These are phyloP conservation scores for Pithys albifrons DNA, from an alignment of 2,113 vertebrate species.

Conservation along the genomic window DNA sequence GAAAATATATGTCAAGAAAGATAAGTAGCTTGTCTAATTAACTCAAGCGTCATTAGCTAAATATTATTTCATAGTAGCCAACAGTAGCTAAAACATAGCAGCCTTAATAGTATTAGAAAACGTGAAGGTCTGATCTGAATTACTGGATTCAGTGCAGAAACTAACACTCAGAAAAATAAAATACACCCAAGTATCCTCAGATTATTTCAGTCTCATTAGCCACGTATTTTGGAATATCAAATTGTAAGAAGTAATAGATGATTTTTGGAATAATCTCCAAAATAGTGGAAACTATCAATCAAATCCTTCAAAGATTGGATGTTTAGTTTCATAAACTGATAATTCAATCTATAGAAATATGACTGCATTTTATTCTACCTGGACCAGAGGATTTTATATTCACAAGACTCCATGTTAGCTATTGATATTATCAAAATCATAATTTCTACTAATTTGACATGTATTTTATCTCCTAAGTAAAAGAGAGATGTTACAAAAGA, in stretches of 20 bases:
- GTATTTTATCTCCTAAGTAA: background rate
- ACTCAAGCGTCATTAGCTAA: background rate
- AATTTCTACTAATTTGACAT: background rate
- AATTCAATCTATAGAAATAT: background rate
- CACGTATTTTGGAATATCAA: background rate
- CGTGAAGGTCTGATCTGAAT: background rate
- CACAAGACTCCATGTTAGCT: background rate
- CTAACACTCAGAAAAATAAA: background rate
- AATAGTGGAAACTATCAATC: background rate
- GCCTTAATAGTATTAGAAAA: background rate
- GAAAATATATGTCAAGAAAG: background rate
- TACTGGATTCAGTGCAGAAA: background rate
- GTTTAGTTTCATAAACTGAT: background rate
- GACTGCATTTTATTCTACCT: background rate
- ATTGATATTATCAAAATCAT: rapidly evolving
- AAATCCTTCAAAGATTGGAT: background rate
- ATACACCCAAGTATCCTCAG: background rate
- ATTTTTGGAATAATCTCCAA: background rate
- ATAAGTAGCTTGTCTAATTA: background rate
- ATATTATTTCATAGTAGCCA: background rate
- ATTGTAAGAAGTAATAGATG: background rate
- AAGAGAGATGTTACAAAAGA: background rate
- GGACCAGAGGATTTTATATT: background rate
- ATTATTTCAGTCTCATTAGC: background rate
- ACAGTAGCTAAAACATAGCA: background rate